Base-by-base conservation (phyloP, 2,888 invertebrate genomes). In the Drosophila mimica region DNA sequence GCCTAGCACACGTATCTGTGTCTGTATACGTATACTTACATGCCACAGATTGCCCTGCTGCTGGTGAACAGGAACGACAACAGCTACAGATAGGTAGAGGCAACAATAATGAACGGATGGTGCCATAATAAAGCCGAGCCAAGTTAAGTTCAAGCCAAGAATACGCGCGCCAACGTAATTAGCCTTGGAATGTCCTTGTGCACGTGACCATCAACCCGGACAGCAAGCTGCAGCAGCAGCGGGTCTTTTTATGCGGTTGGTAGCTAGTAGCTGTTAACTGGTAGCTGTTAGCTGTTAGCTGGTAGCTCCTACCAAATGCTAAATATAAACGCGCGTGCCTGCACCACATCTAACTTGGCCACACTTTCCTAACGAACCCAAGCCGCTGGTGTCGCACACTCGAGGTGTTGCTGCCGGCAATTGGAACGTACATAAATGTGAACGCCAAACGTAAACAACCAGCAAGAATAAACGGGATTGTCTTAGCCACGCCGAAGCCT, bases 161-260 rank as follows among this genome's bases (percentile, higher is more conserved):
- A 51, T 8, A 54, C 70, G 86, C 72, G 86, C 82, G 81, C 80
- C 82, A 79, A 81, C 78, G 88, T 84, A 89, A 89, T 89, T 89
- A 89, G 86, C 87, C 83, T 78, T 85, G 91, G 89, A 88, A 89
- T 90, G 89, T 89, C 89, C 89, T 89, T 90, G 89, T 83, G 88
- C 88, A 90, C 89, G 90, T 89, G 82, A 89, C 79, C 76, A 66
- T 83, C 79, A 72, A 46, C 25, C 81, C 69, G 76, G 68, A 61
- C 46, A 46, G 46, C 46, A 46, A 46, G 15, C 25, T 25, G 56
- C 38, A 28, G 25, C 54, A 54, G 36, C 77, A 67, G 64, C 64
- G 67, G 65, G 48, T 71, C 71, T 72, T 63, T 65, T 70, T 66
- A 53, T 68, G 53, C 46, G 34, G 63, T 57, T 53, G 33, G 49